Conservation (phyloP, 2,113 vertebrate genomes). For the Clarias macrocephalus region DNA sequence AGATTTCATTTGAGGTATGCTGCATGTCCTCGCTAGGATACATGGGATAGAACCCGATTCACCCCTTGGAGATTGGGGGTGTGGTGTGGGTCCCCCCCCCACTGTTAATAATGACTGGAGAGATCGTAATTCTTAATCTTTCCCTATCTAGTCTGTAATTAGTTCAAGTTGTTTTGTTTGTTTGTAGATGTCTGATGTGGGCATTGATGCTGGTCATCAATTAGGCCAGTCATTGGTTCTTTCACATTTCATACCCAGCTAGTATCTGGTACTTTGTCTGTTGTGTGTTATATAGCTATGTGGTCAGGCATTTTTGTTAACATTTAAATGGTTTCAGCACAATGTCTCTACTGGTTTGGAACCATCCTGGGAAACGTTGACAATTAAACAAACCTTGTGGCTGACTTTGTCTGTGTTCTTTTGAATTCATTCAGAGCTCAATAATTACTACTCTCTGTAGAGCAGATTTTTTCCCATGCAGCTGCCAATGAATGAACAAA, state of each 20-base stretch:
- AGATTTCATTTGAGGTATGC: background rate
- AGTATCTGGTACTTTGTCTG: background rate
- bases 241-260: background rate
- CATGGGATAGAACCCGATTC: background rate
- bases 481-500: conserved; percentile 36
- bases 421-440: conserved; percentile 29
- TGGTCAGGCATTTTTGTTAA: conserved; percentile 6
- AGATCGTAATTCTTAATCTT: background rate
- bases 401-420: conserved; percentile 17
- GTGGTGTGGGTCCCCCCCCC: background rate
- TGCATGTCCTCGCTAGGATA: background rate
- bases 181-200: background rate
- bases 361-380: conserved; percentile 33
- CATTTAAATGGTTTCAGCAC: conserved; percentile 19
- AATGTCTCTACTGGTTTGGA: conserved; percentile 38
- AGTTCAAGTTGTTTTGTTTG: background rate
- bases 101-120: too few species aligned
- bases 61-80: background rate
- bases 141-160: background rate
- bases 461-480: conserved; percentile 11
- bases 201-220: conserved; percentile 8
- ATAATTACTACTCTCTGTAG: conserved; percentile 33
- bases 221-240: background rate
- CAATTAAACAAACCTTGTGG: conserved; percentile 32
- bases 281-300: conserved; percentile 2